phyloP scores from a whole-genome alignment of 2,888 invertebrate species.

The Aethes cnicana region DNA sequence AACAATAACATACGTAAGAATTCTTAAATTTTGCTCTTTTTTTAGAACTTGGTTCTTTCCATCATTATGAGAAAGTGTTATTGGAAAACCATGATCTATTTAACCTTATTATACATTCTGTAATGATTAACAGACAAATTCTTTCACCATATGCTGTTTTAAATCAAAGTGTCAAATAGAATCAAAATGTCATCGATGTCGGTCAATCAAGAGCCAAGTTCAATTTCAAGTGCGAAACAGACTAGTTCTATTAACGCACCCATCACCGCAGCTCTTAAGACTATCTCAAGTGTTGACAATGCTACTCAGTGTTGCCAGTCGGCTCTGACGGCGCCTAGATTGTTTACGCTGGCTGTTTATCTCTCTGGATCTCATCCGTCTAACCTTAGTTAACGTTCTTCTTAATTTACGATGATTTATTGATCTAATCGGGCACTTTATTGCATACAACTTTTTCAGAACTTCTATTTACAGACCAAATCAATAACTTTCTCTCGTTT shows the following conservation, averaged over 20 bases:
- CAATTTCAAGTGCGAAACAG: slow-evolving; percentile 12
- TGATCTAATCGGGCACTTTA: too few relatives aligned
- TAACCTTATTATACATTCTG: too few relatives aligned
- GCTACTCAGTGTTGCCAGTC: slow-evolving; percentile 21
- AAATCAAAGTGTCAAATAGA: too few relatives aligned
- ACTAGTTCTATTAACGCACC: slow-evolving; percentile 3
- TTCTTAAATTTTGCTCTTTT: not conserved
- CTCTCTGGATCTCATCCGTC: slow-evolving; percentile 64
- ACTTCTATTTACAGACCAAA: too few relatives aligned
- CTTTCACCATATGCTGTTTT: too few relatives aligned
- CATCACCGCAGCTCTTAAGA: slow-evolving; percentile 20
- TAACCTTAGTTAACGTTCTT: slow-evolving; percentile 45
- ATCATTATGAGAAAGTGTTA: too few relatives aligned
- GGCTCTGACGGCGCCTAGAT: slow-evolving; percentile 35
- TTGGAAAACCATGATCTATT: too few relatives aligned
- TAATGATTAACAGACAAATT: too few relatives aligned
- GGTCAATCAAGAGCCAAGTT: not conserved
- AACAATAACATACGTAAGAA: slow-evolving; percentile 4
- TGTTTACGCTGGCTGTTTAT: slow-evolving; percentile 66
- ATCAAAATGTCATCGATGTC: too few relatives aligned
- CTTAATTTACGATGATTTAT: slow-evolving; percentile 10
- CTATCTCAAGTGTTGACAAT: slow-evolving; percentile 16
- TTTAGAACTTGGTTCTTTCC: not conserved
- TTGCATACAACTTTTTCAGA: too few relatives aligned
- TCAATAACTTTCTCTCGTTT: too few relatives aligned